Evolutionary conservation across 2,797 vertebrate species (phyloP).

Genomic region (Intellagama lesueurii): DNA sequence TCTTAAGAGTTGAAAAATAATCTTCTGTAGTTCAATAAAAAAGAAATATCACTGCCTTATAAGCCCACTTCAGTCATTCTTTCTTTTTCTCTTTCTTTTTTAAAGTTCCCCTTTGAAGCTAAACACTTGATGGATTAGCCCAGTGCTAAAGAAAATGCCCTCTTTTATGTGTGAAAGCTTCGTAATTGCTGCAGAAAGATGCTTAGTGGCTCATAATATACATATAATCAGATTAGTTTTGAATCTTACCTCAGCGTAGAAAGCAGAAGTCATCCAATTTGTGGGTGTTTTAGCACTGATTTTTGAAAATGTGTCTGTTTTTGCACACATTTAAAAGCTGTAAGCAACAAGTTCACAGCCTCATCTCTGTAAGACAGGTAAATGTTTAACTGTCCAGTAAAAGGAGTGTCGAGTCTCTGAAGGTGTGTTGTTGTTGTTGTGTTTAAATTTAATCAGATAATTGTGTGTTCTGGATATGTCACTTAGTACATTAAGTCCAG

Average conservation of each 20-base stretch:
- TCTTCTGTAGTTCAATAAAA: constrained; percentile 62
- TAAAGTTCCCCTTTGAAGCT: constrained; percentile 84
- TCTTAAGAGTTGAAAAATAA: constrained; percentile 69
- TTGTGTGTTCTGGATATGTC: constrained; percentile 25
- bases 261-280: constrained; percentile 80
- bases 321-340: constrained; percentile 43
- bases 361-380: constrained; percentile 45
- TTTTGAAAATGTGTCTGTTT: constrained; percentile 52
- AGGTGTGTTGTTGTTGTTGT: neutral
- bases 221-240: constrained; percentile 94
- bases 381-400: constrained; percentile 16
- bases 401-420: constrained; percentile 4
- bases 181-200: constrained; percentile 95
- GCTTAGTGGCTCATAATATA: constrained; percentile 91
- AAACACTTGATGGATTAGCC: constrained; percentile 90
- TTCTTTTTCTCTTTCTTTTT: neutral
- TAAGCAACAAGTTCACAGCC: constrained; percentile 36
- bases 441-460: constrained; percentile 42
- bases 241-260: constrained; percentile 84
- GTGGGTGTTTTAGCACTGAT: constrained; percentile 71
- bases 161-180: constrained; percentile 90
- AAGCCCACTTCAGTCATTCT: constrained; percentile 52
- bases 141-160: constrained; percentile 88
- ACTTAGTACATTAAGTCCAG: constrained; percentile 30
- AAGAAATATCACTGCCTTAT: constrained; percentile 56